A percentile compares a stretch with the other conserved stretches of the same genome.
Evolutionary conservation across 2,888 invertebrate species (phyloP).

Genomic region (Danaus chrysippus): DNA sequence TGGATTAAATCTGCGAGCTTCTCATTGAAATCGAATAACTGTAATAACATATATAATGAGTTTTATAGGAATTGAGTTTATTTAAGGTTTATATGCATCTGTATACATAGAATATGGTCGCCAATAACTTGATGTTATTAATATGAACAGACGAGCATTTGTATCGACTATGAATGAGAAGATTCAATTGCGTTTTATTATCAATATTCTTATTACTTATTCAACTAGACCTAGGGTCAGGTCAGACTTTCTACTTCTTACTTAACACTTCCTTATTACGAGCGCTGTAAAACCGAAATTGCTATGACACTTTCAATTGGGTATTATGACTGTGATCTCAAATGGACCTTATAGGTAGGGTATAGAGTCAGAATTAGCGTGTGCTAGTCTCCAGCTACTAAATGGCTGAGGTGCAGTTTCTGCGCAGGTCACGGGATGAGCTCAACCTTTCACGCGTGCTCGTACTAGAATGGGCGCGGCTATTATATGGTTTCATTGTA

Average conservation of each 20-base stretch:
- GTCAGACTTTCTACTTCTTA: conserved; percentile 53
- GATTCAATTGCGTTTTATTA: conserved; percentile 34
- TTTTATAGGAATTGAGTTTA: neutral
- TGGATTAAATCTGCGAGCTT: too few species aligned
- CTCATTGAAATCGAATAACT: neutral
- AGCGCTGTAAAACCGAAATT: conserved; percentile 43
- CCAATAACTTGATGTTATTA: too few species aligned
- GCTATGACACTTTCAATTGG: conserved; percentile 42
- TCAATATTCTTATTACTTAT: conserved; percentile 40
- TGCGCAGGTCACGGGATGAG: conserved; percentile 74
- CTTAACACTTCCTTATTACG: conserved; percentile 38
- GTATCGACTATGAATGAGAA: conserved; percentile 1
- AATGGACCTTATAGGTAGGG: conserved; percentile 26
- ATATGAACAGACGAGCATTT: too few species aligned
- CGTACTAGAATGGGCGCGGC: conserved; percentile 60
- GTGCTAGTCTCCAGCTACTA: conserved; percentile 30
- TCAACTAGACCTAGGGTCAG: conserved; percentile 45
- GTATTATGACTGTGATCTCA: conserved; percentile 22
- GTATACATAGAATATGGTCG: too few species aligned
- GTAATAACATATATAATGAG: neutral
- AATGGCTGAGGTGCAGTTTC: conserved; percentile 60
- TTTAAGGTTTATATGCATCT: too few species aligned
- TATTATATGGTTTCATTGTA: conserved; percentile 42
- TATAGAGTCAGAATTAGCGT: conserved; percentile 29
- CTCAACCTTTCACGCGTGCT: conserved; percentile 75